Evolutionary conservation across 1,140 invertebrate species (phyloP).

Genomic region (Heliconius hermathena): DNA sequence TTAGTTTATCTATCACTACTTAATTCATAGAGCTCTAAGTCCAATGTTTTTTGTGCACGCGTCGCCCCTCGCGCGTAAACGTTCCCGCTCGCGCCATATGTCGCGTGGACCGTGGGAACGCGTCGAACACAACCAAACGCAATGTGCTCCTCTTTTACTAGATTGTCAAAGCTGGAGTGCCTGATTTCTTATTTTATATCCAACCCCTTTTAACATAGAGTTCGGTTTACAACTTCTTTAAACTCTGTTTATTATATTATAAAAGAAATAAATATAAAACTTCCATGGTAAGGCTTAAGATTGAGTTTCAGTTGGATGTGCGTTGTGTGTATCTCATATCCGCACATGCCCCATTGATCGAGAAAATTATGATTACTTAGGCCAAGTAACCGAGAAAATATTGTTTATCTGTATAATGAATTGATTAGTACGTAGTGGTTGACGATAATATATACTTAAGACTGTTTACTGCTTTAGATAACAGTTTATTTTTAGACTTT

Average conservation of each 20-base stretch:
- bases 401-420: conserved; percentile 48
- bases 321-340: conserved; percentile 28
- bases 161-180: conserved; percentile 54
- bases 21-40: conserved; percentile 70
- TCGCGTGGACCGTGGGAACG: conserved; percentile 78
- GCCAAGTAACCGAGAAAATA: conserved; percentile 63
- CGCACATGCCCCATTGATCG: conserved; percentile 69
- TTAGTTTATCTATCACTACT: not conserved
- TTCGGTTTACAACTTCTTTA: conserved; percentile 45
- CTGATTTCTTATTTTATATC: conserved; percentile 48
- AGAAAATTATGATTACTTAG: conserved; percentile 65
- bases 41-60: conserved; percentile 74
- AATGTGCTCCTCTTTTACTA: conserved; percentile 66
- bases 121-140: conserved; percentile 52
- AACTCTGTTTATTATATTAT: conserved; percentile 15
- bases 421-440: conserved; percentile 39
- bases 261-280: conserved; percentile 27
- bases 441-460: not conserved
- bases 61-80: conserved; percentile 71
- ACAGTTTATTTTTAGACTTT: not conserved
- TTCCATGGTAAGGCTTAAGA: conserved; percentile 14
- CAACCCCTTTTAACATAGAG: conserved; percentile 42
- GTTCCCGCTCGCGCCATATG: conserved; percentile 77
- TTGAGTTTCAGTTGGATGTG: conserved; percentile 27
- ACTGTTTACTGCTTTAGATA: not conserved